Conservation (phyloP, 2,797 vertebrate species). For the Mustela erminea region DNA sequence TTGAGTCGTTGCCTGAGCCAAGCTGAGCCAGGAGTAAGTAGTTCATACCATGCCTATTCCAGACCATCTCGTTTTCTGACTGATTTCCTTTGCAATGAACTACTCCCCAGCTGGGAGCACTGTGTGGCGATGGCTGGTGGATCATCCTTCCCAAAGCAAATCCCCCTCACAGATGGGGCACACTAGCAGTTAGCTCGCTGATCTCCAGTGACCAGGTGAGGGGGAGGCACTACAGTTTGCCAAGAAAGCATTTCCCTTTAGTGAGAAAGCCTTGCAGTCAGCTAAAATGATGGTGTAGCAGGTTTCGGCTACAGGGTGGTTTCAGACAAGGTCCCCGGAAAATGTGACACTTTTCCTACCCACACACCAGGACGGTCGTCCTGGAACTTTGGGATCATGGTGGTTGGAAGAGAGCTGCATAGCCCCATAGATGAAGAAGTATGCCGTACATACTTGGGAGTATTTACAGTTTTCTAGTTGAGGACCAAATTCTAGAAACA, state of each 20-base stretch:
- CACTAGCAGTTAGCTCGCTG: background rate
- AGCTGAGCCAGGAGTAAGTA: fast-evolving
- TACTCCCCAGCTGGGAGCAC: background rate
- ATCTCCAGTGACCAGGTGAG: background rate
- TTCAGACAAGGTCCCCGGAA: background rate
- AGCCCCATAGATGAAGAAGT: background rate
- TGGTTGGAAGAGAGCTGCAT: fast-evolving
- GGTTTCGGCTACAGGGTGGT: background rate
- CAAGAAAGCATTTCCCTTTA: background rate
- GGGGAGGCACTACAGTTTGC: fast-evolving
- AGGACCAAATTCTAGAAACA: background rate
- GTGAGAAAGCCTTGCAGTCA: background rate
- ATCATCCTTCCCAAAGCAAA: background rate
- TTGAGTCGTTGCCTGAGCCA: background rate
- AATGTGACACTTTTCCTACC: background rate
- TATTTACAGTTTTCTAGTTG: background rate
- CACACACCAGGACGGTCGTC: fast-evolving
- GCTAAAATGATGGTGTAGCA: background rate
- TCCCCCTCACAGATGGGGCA: background rate
- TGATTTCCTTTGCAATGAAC: background rate
- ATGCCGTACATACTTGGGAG: background rate
- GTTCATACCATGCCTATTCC: background rate
- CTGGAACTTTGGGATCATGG: background rate
- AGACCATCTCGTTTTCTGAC: background rate
- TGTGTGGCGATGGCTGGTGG: background rate